Evolutionary conservation across 2,113 vertebrate genomes (phyloP), one percentile per base, ranked within the genome.

Genomic region (Serinus canaria): DNA sequence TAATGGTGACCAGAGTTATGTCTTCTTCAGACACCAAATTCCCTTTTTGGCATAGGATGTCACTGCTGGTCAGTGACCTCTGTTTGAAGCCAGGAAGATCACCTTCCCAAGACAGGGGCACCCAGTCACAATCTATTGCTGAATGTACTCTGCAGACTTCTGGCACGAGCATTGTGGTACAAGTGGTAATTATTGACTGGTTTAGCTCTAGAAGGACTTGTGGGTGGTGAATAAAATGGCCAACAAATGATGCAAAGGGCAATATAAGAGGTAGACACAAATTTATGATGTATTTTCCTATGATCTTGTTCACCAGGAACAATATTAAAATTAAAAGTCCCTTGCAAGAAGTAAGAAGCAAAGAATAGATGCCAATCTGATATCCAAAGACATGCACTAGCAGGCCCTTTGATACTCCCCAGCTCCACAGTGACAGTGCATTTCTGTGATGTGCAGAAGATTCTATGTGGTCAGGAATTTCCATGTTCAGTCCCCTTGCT

Each of bases 161-260:
- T 43, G 37, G 12, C 19, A 53, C 44, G 50, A 62, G 6, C 16
- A 47, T 25, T 50, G 4, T 19, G 20, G n/a, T 74, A 23, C 28
- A 35, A 30, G 12, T 39, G 28, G n/a, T 28, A 85, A 62, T 8
- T 58, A 14, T 41, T 37, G 64, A 30, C 23, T 24, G 6, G 1
- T 60, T 72, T 69, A 62, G 13, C 9, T 85, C 46, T 53, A 85
- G 28, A 93, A 84, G 15, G 14, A 68, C 44, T 21, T 30, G 37
- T 0, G 0, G 37, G 4, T 8, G 12, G 4, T 43, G 43, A 88
- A 74, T 46, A 11, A 62, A 83, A 88, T 50, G 12, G 3, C 11
- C 21, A 50, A 53, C 1, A 76, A 92, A 30, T 37, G 7, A 49
- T 6, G 1, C 62, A 64, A 81, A 72, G 35, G 17, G 3, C 7